phyloP scores from a whole-genome alignment of 1,140 invertebrate species.

The Heliconius congener region DNA sequence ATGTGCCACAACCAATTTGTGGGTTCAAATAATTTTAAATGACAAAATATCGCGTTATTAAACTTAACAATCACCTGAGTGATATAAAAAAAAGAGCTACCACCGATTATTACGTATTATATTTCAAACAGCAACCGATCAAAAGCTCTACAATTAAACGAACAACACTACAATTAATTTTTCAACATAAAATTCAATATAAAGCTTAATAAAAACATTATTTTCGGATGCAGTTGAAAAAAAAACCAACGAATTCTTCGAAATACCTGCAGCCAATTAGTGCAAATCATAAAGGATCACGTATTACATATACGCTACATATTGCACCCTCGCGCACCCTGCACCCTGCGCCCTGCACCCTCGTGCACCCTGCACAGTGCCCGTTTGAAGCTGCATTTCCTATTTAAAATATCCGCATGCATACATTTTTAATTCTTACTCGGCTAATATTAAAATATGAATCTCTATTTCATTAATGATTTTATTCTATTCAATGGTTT shows the following conservation, averaged over 20 bases:
- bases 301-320: constrained; percentile 11
- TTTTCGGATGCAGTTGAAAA: constrained; percentile 15
- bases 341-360: constrained; percentile 14
- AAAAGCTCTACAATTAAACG: background rate
- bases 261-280: constrained; percentile 35
- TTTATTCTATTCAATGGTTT: background rate
- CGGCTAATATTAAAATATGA: background rate
- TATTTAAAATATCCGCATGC: constrained; percentile 18
- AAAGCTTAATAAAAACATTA: constrained; percentile 1
- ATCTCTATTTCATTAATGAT: background rate
- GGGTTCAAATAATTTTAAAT: background rate
- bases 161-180: constrained; percentile 1
- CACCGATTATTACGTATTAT: background rate
- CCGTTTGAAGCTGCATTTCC: constrained; percentile 20
- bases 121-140: background rate
- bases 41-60: background rate
- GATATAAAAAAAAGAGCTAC: background rate
- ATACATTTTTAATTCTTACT: constrained; percentile 11
- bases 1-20: background rate
- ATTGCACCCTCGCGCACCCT: background rate
- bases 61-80: background rate
- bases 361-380: constrained; percentile 3
- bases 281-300: constrained; percentile 34
- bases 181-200: background rate
- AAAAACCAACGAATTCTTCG: constrained; percentile 23